phyloP scores from a whole-genome alignment of 2,888 invertebrate species.

The Tenthredo scrophulariae region DNA sequence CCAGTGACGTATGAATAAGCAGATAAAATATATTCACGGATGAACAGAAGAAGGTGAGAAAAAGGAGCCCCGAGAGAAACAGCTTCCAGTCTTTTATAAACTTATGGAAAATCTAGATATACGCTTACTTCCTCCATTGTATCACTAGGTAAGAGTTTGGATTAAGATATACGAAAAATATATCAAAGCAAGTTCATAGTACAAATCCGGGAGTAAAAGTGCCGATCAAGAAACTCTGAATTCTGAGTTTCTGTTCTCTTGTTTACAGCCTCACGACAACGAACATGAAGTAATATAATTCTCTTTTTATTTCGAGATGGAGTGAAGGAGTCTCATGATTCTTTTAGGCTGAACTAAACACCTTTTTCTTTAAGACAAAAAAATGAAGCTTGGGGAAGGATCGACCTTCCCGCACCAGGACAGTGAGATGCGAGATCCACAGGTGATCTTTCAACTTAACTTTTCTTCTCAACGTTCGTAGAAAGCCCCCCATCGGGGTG shows the following conservation, averaged over 20 bases:
- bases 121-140: neutral
- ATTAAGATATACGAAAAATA: neutral
- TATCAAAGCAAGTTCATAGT: neutral
- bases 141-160: neutral
- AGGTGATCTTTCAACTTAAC: slow-evolving; percentile 47
- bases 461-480: slow-evolving; percentile 37
- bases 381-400: neutral
- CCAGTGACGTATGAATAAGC: slow-evolving; percentile 6
- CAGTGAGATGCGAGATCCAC: slow-evolving; percentile 42
- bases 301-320: neutral
- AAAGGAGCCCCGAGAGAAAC: neutral
- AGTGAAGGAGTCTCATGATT: neutral
- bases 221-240: slow-evolving; percentile 20
- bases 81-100: neutral
- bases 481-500: neutral
- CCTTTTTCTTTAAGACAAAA: neutral
- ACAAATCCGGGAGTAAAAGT: slow-evolving; percentile 2
- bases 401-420: slow-evolving; percentile 2
- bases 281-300: neutral
- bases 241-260: slow-evolving; percentile 2
- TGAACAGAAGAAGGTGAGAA: neutral
- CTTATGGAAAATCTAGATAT: neutral
- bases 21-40: slow-evolving; percentile 6
- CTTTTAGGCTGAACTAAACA: neutral
- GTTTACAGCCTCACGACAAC: neutral